Evolutionary conservation across 1,140 invertebrate genomes (phyloP), one percentile per base, ranked within the genome.

Genomic region (Cydia splendana): DNA sequence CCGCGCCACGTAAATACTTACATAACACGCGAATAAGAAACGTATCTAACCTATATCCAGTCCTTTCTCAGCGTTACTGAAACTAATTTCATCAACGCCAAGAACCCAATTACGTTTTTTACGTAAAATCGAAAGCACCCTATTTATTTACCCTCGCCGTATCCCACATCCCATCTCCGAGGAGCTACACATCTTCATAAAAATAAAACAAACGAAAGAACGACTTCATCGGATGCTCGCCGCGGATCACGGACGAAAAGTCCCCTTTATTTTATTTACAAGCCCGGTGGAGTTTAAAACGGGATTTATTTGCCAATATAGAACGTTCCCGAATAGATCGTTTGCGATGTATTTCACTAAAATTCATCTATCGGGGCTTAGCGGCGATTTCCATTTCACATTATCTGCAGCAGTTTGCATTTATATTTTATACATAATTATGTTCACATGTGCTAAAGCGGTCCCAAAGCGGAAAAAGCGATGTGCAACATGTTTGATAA

Each of bases 241-340:
- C 77, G 77, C 69, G 81, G 79, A 88, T 86, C 85, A 88, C 86
- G 87, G 81, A 84, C 81, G 82, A 85, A 84, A 89, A 87, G 83
- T 88, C 88, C 84, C 85, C 80, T 85, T 85, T 84, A 85, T 87
- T 86, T 87, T 86, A 89, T 89, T 88, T 87, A 85, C 84, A 84
- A 82, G 79, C 80, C 83, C 78, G 83, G 74, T 80, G 80, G 80
- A 86, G 83, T 88, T 88, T 87, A 87, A 87, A 89, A 88, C 78
- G 80, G 82, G 84, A 88, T 89, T 88, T 89, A 88, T 89, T 85
- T 82, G 82, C 84, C 87, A 87, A 89, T 89, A 88, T 87, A 87
- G 85, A 86, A 85, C 30, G 53, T 75, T 53, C 45, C 53, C 13
- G 48, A 15, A 53, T 75, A 28, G 74, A 57, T 51, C 53, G 53